Conservation (phyloP, 2,797 vertebrate genomes). For the Brachyalestes nurse region DNA sequence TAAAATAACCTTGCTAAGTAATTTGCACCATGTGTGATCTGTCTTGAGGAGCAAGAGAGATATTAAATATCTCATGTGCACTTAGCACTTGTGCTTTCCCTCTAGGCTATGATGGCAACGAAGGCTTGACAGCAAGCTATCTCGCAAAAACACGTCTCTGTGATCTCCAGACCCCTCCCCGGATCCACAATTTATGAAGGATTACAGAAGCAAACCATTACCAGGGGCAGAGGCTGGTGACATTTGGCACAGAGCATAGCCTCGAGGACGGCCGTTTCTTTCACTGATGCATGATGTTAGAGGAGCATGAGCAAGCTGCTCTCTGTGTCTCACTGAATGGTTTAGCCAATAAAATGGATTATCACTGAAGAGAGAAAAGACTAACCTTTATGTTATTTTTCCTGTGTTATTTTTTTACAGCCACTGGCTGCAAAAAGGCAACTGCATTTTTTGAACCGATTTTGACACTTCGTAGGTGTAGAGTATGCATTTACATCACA, state of each 20-base stretch:
- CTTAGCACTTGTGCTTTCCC: constrained; percentile 3
- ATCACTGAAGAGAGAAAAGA: background rate
- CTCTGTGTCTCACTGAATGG: background rate
- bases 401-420: background rate
- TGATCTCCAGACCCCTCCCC: constrained; percentile 6
- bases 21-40: constrained; percentile 20
- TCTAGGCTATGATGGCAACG: background rate
- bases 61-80: constrained; percentile 14
- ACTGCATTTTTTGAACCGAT: background rate
- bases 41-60: background rate
- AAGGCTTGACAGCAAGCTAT: constrained; percentile 15
- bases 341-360: background rate
- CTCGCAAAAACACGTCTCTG: background rate
- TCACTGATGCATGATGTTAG: background rate
- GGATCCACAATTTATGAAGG: background rate
- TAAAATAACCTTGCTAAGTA: constrained; percentile 15
- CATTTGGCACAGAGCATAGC: constrained; percentile 13
- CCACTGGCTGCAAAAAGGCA: background rate
- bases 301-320: background rate
- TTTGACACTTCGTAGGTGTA: background rate
- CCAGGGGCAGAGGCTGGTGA: constrained; percentile 4
- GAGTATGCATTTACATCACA: background rate
- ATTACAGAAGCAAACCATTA: constrained; percentile 39
- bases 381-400: background rate
- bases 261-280: background rate